A percentile compares a stretch with the other conserved stretches of the same genome.
phyloP scores from a whole-genome alignment of 2,113 vertebrate genomes.

The Zosterops hypoxanthus region DNA sequence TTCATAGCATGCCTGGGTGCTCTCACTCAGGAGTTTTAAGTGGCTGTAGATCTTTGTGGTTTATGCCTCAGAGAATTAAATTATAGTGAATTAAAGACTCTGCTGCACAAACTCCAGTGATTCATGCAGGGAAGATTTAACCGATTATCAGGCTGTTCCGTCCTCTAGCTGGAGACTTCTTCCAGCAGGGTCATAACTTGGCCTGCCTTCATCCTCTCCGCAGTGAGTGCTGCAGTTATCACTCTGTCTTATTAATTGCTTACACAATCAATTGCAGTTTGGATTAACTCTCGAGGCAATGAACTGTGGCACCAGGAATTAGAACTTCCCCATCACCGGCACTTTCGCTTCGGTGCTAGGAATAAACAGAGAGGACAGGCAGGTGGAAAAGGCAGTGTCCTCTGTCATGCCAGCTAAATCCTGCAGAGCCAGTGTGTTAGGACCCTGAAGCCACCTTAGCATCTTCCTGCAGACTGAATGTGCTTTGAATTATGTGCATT shows the following conservation, averaged over 20 bases:
- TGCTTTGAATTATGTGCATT: not conserved
- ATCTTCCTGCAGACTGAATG: not conserved
- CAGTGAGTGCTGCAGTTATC: not conserved
- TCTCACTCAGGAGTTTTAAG: conserved; percentile 54
- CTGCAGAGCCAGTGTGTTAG: not conserved
- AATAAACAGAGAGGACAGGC: not conserved
- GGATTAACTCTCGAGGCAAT: conserved; percentile 12
- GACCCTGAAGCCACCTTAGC: not conserved
- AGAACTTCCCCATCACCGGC: not conserved
- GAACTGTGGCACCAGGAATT: not conserved
- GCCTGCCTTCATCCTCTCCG: not conserved
- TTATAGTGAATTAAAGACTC: conserved; percentile 56
- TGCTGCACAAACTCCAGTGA: conserved; percentile 35
- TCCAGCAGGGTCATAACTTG: conserved; percentile 21
- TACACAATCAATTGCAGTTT: conserved; percentile 17
- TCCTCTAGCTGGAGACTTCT: not conserved
- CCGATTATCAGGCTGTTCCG: not conserved
- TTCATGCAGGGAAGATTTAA: conserved; percentile 45
- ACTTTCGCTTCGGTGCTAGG: not conserved
- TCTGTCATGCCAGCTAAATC: not conserved
- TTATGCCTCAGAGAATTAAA: conserved; percentile 19
- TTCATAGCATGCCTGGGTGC: conserved; percentile 25
- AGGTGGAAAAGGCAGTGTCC: not conserved
- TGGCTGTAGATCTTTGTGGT: conserved; percentile 48
- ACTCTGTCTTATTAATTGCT: conserved; percentile 51